Base-by-base conservation (phyloP, 2,888 invertebrate genomes). In the Encarsia formosa region DNA sequence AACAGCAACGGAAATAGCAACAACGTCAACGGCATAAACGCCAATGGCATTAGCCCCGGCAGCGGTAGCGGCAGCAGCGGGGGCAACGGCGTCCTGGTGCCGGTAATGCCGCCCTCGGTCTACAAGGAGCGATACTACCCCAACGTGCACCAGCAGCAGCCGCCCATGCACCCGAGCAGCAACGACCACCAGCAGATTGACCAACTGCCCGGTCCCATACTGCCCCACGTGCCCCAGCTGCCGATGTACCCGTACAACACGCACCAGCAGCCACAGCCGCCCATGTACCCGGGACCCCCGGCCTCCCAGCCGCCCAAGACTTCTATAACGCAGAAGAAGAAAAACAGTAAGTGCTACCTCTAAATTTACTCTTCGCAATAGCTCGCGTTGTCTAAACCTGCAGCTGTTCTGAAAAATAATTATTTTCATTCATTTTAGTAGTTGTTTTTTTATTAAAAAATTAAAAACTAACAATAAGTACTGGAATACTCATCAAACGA, bases 241-340 rank as follows among this genome's bases (percentile, higher is more conserved):
- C 54, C 81, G 23, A 80, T 79, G 16, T 78, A 47, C 76, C 53
- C 49, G 32, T 44, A 49, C 45, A 81, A 56, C 76, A 80, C 55
- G 67, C 68, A 74, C 73, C 67, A 50, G 77, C 79, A 47, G 77
- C 81, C 39, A 74, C 79, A 35, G 75, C 66, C 68, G 56, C 67
- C 70, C 49, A 65, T 69, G 58, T 67, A 72, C 66, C 71, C 68
- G 62, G 73, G 71, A 58, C 65, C 66, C 56, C 72, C 74, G 61
- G 72, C 77, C 57, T 75, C 78, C 63, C 74, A 76, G 67, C 79
- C 79, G 71, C 76, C 75, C 61, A 74, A 77, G 65, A 82, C 82
- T 66, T 80, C 84, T 44, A 81, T 85, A 64, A 85, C 86, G 64
- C 88, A 88, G 77, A 82, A 82, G 77, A 72, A 73, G 65, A 72